These are phyloP conservation scores for Deroplatys truncata DNA, from an alignment of 2,888 invertebrate species.

Conservation along the genomic window DNA sequence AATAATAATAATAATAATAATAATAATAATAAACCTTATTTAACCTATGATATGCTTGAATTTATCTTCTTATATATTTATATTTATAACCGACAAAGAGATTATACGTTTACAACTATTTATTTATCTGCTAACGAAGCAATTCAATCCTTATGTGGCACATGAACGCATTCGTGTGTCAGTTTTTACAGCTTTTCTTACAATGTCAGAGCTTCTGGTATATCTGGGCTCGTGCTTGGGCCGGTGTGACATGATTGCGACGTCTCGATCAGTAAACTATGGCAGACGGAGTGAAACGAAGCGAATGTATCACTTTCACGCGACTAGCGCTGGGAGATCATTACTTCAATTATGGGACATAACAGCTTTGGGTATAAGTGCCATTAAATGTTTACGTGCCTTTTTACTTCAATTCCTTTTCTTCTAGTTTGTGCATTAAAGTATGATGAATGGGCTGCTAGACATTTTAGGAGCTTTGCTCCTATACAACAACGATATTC, in stretches of 20 bases:
- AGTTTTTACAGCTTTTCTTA: not conserved
- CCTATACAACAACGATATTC: not conserved
- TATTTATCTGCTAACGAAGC: no score
- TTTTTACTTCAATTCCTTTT: not conserved
- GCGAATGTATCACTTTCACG: not conserved
- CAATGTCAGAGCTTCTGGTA: not conserved
- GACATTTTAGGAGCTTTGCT: not conserved
- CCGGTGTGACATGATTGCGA: not conserved
- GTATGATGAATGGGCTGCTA: not conserved
- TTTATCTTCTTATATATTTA: no score
- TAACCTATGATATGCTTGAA: no score
- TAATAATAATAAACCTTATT: no score
- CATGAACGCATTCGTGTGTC: not conserved
- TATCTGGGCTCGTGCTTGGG: no score
- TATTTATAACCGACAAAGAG: no score
- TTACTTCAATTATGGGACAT: not conserved
- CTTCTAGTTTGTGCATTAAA: not conserved
- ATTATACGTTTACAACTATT: no score
- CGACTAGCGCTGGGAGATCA: not conserved
- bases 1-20: no score
- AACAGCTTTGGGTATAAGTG: not conserved
- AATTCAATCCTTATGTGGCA: no score
- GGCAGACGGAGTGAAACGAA: not conserved
- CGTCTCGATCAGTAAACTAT: not conserved
- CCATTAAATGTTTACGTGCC: not conserved